A percentile compares a stretch with the other conserved stretches of the same genome.
Evolutionary conservation across 2,888 invertebrate genomes (phyloP).

Genomic region (Xylophagus ater): DNA sequence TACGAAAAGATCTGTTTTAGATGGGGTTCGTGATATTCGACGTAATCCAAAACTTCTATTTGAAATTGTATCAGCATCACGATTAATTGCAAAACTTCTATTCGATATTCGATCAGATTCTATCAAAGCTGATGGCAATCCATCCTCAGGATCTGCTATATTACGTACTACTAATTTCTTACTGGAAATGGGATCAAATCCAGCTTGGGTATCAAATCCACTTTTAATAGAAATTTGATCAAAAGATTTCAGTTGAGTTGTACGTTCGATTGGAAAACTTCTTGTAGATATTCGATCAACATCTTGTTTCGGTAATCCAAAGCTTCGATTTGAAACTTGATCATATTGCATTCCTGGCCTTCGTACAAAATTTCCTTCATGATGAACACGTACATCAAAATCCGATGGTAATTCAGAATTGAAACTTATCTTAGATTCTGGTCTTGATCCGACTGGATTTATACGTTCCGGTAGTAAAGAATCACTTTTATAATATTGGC

Average conservation of each 20-base stretch:
- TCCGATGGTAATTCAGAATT: slow-evolving; percentile 36
- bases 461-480: slow-evolving; percentile 64
- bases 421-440: slow-evolving; percentile 46
- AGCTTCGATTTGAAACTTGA: slow-evolving; percentile 27
- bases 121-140: slow-evolving; percentile 22
- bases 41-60: slow-evolving; percentile 34
- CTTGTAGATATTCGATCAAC: slow-evolving; percentile 23
- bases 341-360: slow-evolving; percentile 23
- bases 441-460: slow-evolving; percentile 53
- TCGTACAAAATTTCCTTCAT: slow-evolving; percentile 36
- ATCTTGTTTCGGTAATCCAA: slow-evolving; percentile 23
- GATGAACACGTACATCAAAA: slow-evolving; percentile 29
- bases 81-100: slow-evolving; percentile 22
- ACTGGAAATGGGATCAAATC: slow-evolving; percentile 28
- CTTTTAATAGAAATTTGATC: slow-evolving; percentile 11
- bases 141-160: slow-evolving; percentile 28
- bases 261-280: slow-evolving; percentile 23
- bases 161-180: slow-evolving; percentile 32
- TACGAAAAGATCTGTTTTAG: slow-evolving; percentile 34
- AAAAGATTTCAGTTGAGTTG: slow-evolving; percentile 15
- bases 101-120: slow-evolving; percentile 25
- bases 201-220: slow-evolving; percentile 23
- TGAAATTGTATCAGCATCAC: slow-evolving; percentile 30
- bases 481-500: slow-evolving; percentile 75
- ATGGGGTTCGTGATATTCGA: slow-evolving; percentile 32